Percentiles rank a stretch among this genome's conserved stretches.
phyloP scores from a whole-genome alignment of 2,113 vertebrate genomes.

The Hippocampus guttulatus region DNA sequence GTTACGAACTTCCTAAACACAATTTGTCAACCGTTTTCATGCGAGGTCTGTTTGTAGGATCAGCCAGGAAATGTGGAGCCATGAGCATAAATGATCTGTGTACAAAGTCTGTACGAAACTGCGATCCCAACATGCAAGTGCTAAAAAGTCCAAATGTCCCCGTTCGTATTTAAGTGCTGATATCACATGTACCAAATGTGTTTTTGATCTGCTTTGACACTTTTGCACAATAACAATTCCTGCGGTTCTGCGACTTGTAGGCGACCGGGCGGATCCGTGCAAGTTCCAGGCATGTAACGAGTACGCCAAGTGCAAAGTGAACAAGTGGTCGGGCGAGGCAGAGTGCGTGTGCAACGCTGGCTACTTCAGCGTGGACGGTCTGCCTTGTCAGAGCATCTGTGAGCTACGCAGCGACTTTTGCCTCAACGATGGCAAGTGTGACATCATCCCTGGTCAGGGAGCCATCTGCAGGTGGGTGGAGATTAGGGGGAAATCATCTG shows the following conservation, averaged over 20 bases:
- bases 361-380: slow-evolving; percentile 86
- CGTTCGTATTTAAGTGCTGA: neutral
- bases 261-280: slow-evolving; percentile 89
- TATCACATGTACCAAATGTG: neutral
- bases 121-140: neutral
- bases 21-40: too few species aligned
- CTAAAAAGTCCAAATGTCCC: neutral
- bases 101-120: neutral
- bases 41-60: too few species aligned
- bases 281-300: slow-evolving; percentile 98
- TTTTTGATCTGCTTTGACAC: neutral
- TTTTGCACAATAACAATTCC: neutral
- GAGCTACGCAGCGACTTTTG: slow-evolving; percentile 88
- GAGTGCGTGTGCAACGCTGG: slow-evolving; percentile 90
- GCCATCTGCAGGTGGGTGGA: slow-evolving; percentile 90
- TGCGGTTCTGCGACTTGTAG: slow-evolving; percentile 57
- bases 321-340: slow-evolving; percentile 86
- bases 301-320: slow-evolving; percentile 87
- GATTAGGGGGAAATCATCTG: slow-evolving; percentile 29
- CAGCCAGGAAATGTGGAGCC: too few species aligned
- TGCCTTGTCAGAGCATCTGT: slow-evolving; percentile 92
- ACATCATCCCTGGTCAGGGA: slow-evolving; percentile 90
- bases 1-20: too few species aligned
- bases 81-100: too few species aligned
- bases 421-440: slow-evolving; percentile 93